Conservation (phyloP, 1,140 invertebrate species). For the Tetramorium alpestre region DNA sequence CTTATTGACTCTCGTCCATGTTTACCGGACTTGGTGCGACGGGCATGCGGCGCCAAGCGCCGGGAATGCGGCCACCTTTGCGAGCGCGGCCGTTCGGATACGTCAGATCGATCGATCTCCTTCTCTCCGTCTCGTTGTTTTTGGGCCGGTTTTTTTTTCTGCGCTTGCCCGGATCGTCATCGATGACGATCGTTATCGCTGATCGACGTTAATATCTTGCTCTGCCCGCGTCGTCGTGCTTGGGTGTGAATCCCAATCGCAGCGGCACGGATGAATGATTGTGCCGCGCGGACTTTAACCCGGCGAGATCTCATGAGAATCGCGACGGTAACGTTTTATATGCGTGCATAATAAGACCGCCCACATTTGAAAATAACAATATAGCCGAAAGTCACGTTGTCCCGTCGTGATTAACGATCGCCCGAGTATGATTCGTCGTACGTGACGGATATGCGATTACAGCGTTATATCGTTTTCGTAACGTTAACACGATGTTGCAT, state of each 20-base stretch:
- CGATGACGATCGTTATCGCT: constrained; percentile 58
- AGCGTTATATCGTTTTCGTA: neutral
- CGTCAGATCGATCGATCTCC: constrained; percentile 66
- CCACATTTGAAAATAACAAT: neutral
- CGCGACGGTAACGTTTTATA: constrained; percentile 9
- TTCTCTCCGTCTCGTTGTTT: constrained; percentile 34
- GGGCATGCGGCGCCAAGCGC: constrained; percentile 77
- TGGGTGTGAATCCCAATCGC: constrained; percentile 55
- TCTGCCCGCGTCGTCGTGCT: constrained; percentile 1
- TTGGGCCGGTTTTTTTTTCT: neutral
- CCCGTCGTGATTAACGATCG: constrained; percentile 36
- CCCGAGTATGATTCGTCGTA: constrained; percentile 12
- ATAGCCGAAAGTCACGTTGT: constrained; percentile 32
- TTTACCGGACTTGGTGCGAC: constrained; percentile 78
- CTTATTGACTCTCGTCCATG: constrained; percentile 80
- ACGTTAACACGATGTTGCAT: neutral
- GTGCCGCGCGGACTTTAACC: constrained; percentile 21
- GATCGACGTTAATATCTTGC: constrained; percentile 40
- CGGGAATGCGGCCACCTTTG: constrained; percentile 78
- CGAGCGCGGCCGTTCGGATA: constrained; percentile 58
- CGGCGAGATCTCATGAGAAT: neutral
- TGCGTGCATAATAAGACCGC: constrained; percentile 5
- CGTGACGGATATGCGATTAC: neutral
- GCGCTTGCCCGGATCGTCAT: constrained; percentile 30
- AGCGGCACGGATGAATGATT: constrained; percentile 12